Evolutionary conservation across 2,113 vertebrate species (phyloP).

Genomic region (Cromileptes altivelis): DNA sequence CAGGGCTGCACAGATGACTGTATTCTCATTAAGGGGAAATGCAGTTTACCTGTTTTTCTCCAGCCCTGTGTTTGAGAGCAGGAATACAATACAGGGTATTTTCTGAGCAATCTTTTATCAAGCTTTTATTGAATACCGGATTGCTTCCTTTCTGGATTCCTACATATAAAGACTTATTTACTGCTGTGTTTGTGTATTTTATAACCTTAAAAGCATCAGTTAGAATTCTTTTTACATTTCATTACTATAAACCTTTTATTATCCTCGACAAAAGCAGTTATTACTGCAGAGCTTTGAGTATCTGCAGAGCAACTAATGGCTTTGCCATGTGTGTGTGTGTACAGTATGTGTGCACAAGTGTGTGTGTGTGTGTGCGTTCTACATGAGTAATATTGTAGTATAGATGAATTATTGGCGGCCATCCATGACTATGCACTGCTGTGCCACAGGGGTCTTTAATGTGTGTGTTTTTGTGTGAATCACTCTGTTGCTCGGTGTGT

Average conservation of each 20-base stretch:
- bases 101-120: constrained; percentile 6
- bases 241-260: constrained; percentile 61
- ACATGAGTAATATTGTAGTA: constrained; percentile 73
- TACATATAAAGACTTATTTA: constrained; percentile 3
- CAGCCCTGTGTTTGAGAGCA: neutral
- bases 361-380: constrained; percentile 48
- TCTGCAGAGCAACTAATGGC: constrained; percentile 66
- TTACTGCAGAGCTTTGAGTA: constrained; percentile 47
- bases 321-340: constrained; percentile 62
- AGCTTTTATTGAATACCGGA: constrained; percentile 10
- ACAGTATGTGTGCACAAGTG: constrained; percentile 33
- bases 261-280: constrained; percentile 53
- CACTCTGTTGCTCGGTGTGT: neutral
- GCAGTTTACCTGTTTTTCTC: neutral
- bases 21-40: constrained; percentile 25
- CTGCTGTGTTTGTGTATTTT: constrained; percentile 26
- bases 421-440: constrained; percentile 63
- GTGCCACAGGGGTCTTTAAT: constrained; percentile 49
- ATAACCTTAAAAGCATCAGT: constrained; percentile 41
- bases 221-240: constrained; percentile 42
- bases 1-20: neutral
- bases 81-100: neutral
- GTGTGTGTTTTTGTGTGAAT: constrained; percentile 29
- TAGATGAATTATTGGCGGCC: constrained; percentile 76
- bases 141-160: neutral